Conservation (phyloP, 1,140 invertebrate species). For the Homalodisca vitripennis region DNA sequence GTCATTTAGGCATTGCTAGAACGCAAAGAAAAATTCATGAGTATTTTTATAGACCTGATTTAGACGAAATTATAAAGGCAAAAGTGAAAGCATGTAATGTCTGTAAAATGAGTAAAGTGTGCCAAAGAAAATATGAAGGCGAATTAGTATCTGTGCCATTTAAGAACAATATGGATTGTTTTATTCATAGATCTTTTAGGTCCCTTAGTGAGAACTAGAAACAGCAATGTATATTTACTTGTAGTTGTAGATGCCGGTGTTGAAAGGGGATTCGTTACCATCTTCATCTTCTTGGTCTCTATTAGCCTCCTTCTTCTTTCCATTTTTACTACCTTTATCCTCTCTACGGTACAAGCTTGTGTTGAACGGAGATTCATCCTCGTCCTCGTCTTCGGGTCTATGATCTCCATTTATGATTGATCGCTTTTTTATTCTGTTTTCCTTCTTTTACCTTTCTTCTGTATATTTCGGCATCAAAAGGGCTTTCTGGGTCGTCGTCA, state of each 20-base stretch:
- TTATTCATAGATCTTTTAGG: too few relatives aligned
- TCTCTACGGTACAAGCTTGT: conserved; percentile 83
- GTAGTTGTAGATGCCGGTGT: conserved; percentile 84
- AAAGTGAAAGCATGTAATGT: too few relatives aligned
- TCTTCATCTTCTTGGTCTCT: conserved; percentile 35
- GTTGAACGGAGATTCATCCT: conserved; percentile 71
- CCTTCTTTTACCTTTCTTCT: conserved; percentile 36
- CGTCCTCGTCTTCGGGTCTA: conserved; percentile 56
- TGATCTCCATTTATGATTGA: conserved; percentile 45
- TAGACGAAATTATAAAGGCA: too few relatives aligned
- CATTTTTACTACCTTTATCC: conserved; percentile 50
- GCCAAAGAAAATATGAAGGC: too few relatives aligned
- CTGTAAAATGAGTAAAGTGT: too few relatives aligned
- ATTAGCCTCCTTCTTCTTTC: conserved; percentile 25
- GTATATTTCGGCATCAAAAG: conserved; percentile 23
- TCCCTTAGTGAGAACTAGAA: too few relatives aligned
- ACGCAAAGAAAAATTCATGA: too few relatives aligned
- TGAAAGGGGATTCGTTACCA: conserved; percentile 68
- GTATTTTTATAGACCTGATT: too few relatives aligned
- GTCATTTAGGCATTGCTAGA: too few relatives aligned
- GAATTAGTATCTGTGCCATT: too few relatives aligned
- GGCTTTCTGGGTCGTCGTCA: conserved; percentile 32
- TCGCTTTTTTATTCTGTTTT: conserved; percentile 16
- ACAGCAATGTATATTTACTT: too few relatives aligned
- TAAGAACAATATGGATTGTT: too few relatives aligned